Evolutionary conservation across 2,797 vertebrate species (phyloP).

Genomic region (Enteromius paludinosus): DNA sequence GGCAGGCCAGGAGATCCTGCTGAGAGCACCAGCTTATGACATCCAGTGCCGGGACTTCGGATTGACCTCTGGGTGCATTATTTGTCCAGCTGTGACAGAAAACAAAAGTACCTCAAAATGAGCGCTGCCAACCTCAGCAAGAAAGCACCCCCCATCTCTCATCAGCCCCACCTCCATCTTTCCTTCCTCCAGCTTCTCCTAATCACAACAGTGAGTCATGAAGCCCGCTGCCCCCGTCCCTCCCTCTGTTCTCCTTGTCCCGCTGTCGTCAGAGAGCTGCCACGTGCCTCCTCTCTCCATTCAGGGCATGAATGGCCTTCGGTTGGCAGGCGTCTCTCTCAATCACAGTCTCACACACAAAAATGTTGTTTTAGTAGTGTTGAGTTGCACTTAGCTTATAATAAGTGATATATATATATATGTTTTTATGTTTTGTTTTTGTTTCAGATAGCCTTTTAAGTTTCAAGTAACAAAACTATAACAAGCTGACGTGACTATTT

Average conservation of each 20-base stretch:
- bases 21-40: not conserved
- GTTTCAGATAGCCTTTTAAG: no score
- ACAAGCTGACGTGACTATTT: no score
- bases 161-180: slow-evolving; percentile 42
- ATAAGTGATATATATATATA: not conserved
- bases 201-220: slow-evolving; percentile 53
- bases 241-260: slow-evolving; percentile 10
- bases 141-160: not conserved
- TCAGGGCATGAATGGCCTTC: slow-evolving; percentile 30
- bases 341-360: not conserved
- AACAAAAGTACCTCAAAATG: not conserved
- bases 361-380: not conserved
- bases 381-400: not conserved
- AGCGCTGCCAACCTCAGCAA: not conserved
- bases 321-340: not conserved
- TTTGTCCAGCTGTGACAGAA: not conserved
- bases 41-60: not conserved
- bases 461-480: no score
- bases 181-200: slow-evolving; percentile 44
- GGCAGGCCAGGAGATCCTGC: slow-evolving; percentile 28
- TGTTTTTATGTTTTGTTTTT: not conserved
- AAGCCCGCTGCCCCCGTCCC: slow-evolving; percentile 3
- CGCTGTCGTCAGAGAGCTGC: slow-evolving; percentile 34
- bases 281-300: slow-evolving; percentile 4
- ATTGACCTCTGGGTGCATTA: not conserved